phyloP scores from a whole-genome alignment of 1,140 invertebrate species.

The Trigoniulus corallinus region DNA sequence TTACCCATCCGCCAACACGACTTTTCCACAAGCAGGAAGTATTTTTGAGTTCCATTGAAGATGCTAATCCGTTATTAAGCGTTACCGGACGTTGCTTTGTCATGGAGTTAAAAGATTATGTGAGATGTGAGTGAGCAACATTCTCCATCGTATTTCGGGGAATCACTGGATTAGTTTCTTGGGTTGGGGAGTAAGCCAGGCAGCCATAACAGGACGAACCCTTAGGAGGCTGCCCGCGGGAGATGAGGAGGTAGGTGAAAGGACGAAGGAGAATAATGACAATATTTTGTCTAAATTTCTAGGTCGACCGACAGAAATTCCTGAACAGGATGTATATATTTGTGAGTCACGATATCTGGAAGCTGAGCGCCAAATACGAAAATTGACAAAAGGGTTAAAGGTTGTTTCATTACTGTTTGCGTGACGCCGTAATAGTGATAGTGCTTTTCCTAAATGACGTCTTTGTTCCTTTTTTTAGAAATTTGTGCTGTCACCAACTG shows the following conservation, averaged over 20 bases:
- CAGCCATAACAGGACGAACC: no score
- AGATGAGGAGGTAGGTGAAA: neutral
- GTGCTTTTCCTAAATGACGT: constrained; percentile 33
- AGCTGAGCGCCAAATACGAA: constrained; percentile 56
- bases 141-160: no score
- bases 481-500: constrained; percentile 58
- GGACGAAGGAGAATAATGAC: neutral
- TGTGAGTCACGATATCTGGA: constrained; percentile 90
- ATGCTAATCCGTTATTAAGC: constrained; percentile 72
- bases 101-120: constrained; percentile 77
- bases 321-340: constrained; percentile 80
- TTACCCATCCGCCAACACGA: constrained; percentile 45
- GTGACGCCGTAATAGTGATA: no score
- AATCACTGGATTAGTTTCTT: no score
- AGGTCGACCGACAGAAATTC: constrained; percentile 86
- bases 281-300: neutral
- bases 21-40: constrained; percentile 93
- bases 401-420: constrained; percentile 8
- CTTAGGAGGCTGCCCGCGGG: no score
- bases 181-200: no score
- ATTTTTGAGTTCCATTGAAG: constrained; percentile 76
- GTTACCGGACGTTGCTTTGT: constrained; percentile 84
- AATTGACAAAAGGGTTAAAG: constrained; percentile 37
- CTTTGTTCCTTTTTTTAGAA: constrained; percentile 39
- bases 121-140: constrained; percentile 61